These are phyloP conservation scores for Chelonus insularis DNA, from an alignment of 1,140 invertebrate species.

Conservation along the genomic window DNA sequence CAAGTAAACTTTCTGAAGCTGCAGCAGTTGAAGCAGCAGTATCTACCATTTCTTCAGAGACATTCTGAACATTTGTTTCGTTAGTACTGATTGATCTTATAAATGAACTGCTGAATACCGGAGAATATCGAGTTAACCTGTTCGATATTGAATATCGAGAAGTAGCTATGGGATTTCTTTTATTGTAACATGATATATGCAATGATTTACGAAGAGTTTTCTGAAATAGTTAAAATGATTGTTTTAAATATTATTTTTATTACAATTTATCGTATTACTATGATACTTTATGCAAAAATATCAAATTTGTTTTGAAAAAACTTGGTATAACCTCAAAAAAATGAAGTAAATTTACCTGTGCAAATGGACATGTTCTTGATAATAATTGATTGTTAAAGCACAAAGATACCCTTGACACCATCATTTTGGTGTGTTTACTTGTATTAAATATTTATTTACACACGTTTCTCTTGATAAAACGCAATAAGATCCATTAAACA, in stretches of 20 bases:
- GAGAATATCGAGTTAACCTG: slow-evolving; percentile 2
- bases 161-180: no score
- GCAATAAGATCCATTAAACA: no score
- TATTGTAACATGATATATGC: slow-evolving; percentile 19
- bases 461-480: no score
- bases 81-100: background rate
- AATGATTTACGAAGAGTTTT: no score
- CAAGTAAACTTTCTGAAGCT: background rate
- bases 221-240: no score
- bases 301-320: background rate
- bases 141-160: background rate
- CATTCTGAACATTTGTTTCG: background rate
- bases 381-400: slow-evolving; percentile 19
- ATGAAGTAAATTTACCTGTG: slow-evolving; percentile 22
- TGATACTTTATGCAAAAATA: background rate
- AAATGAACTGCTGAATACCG: slow-evolving; percentile 1
- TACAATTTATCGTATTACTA: no score
- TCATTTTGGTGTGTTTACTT: no score
- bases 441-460: no score
- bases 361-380: slow-evolving; percentile 17
- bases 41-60: background rate
- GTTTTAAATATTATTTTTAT: no score
- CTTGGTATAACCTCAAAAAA: slow-evolving; percentile 23
- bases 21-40: background rate
- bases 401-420: slow-evolving; percentile 27